phyloP scores from a whole-genome alignment of 2,113 vertebrate genomes.

The Sebastes fasciatus region DNA sequence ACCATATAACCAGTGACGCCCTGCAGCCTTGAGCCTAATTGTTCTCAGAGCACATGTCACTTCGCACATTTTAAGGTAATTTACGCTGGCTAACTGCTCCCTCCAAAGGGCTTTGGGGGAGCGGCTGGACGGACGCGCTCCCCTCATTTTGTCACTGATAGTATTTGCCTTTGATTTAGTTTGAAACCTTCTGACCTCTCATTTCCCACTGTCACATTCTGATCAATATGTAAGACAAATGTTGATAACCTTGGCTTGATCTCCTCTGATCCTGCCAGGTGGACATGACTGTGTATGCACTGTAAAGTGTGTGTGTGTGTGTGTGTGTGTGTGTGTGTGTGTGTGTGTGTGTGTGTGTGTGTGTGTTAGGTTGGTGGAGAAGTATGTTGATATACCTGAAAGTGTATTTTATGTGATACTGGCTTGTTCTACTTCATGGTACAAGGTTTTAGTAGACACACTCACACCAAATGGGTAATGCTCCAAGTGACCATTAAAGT shows the following conservation, averaged over 20 bases:
- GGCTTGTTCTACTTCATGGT: background rate
- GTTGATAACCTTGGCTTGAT: conserved; percentile 65
- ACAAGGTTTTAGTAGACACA: background rate
- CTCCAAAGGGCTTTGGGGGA: conserved; percentile 7
- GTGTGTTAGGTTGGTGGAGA: background rate
- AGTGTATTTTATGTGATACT: background rate
- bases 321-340: conserved; percentile 6
- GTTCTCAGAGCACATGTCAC: conserved; percentile 58
- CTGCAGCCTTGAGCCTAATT: conserved; percentile 62
- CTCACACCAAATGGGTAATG: background rate
- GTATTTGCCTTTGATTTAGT: conserved; percentile 70
- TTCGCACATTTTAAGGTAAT: conserved; percentile 54
- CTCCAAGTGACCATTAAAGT: too few relatives aligned
- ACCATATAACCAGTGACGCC: conserved; percentile 48
- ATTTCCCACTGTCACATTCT: conserved; percentile 56
- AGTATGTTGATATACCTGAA: background rate
- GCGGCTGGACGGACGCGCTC: background rate
- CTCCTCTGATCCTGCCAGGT: conserved; percentile 33
- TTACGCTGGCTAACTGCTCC: conserved; percentile 45
- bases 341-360: background rate
- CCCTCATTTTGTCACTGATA: conserved; percentile 52
- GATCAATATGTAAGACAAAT: conserved; percentile 80
- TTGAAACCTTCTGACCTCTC: conserved; percentile 69
- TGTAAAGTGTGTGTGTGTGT: background rate
- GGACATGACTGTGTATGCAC: background rate